These are phyloP conservation scores for Callocephalon fimbriatum DNA, from an alignment of 2,113 vertebrate genomes.

Conservation along the genomic window DNA sequence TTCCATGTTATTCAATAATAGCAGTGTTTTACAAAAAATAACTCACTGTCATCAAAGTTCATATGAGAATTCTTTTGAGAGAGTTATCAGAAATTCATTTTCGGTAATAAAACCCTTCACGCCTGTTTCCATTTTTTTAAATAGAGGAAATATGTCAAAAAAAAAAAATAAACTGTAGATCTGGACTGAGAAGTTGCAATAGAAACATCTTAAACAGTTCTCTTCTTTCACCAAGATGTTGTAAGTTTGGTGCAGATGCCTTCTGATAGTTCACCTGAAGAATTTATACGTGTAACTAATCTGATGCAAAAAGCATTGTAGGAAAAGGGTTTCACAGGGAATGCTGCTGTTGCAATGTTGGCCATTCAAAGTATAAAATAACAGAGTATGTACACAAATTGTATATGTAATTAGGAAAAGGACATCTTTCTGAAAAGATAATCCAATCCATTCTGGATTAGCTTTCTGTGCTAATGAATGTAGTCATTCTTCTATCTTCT, in stretches of 20 bases:
- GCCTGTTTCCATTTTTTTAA: background rate
- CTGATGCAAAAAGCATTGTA: background rate
- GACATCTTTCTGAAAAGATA: background rate
- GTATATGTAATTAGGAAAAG: background rate
- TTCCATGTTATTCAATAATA: accelerated
- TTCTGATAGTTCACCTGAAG: background rate
- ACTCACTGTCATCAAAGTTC: background rate
- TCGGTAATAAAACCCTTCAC: background rate
- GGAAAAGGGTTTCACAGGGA: background rate
- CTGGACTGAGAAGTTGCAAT: background rate
- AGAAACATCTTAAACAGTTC: background rate
- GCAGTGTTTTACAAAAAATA: background rate
- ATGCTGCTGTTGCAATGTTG: background rate
- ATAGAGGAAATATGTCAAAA: background rate
- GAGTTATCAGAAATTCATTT: background rate
- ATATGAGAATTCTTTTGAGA: background rate
- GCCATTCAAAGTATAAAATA: background rate
- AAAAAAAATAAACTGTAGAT: background rate
- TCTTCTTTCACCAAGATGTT: background rate
- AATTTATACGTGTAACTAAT: background rate
- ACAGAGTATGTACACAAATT: background rate
- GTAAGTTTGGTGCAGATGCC: background rate
- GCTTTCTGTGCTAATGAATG: background rate
- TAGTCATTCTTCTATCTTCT: background rate
- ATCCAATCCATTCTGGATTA: background rate